Evolutionary conservation across 2,888 invertebrate genomes (phyloP), one percentile per base, ranked within the genome.

Genomic region (Lasioglossum calceatum): DNA sequence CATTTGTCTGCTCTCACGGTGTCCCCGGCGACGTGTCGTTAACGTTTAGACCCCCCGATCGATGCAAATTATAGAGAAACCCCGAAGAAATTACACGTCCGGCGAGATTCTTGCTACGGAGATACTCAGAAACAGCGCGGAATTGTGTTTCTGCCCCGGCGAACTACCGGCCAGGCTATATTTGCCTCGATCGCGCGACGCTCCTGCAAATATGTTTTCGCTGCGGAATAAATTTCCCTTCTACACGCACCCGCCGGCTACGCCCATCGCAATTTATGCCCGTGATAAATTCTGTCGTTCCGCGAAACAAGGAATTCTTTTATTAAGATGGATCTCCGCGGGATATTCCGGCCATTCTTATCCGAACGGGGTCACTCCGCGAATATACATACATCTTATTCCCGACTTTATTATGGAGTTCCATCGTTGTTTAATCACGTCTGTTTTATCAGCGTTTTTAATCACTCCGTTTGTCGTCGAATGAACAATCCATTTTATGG

Each of bases 1-100:
- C 89, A 91, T 87, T 90, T 90, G 91, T 77, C 23, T 71, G 81
- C 73, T 90, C 91, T 82, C 90, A 90, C 90, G 91, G 61, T 84
- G 79, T 89, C 82, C 78, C 75, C 80, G 71, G 50, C 54, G 79
- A 88, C 80, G 85, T 77, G 83, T 84, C 83, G 87, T 90, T 88
- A 82, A 81, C 87, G 87, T 79, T 90, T 87, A 85, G 79, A 80
- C 82, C 83, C 2, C 61, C 80, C 90, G 85, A 83, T 81, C 87
- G 87, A 86, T 83, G 78, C 82, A 84, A 87, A 87, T 87, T 86
- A 87, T 64, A 87, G 87, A 74, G 70, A 61, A 72, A 23, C 61
- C 39, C 23, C 61, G 47, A 72, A 71, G 80, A 83, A 86, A 86
- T 86, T 83, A 72, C 77, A 86, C 14, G 74, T 12, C 82, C 42